Evolutionary conservation across 2,113 vertebrate species (phyloP), one percentile per base, ranked within the genome.

Genomic region (Actinemys pallida): DNA sequence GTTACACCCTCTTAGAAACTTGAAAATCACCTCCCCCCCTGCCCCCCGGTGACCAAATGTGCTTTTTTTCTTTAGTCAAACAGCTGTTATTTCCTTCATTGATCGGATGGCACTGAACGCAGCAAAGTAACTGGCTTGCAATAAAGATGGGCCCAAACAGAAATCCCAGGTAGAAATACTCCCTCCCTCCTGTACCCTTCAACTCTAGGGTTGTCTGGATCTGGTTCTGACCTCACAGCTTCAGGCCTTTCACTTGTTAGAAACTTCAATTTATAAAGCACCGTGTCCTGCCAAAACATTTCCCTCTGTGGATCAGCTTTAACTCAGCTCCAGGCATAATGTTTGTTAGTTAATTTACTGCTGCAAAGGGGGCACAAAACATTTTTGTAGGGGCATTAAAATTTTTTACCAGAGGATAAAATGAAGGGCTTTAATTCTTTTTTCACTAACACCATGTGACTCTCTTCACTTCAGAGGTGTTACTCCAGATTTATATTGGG

Each of bases 341-440:
- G 27, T 83, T 91, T 93, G 89, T 42, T 85, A 75, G 84, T 94
- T 81, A 91, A 69, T 75, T 72, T 72, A 88, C 81, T 72, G 65
- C 54, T 81, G 53, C 89, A 75, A 92, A 84, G 84, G 84, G 81
- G 92, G 87, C 90, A 85, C 5, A 1, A 91, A 69, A 52, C 79
- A 56, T 81, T 97, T 91, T 88, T 91, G 86, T 47, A 45, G 25
- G 57, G 45, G 79, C 88, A 62, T 3, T 62, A 3, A 2, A 83
- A 84, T 82, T 92, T 93, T 87, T 62, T 80, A 78, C 90, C 92
- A 35, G 1, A 59, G 86, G 88, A 76, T 89, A 86, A 83, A 86
- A 35, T 79, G 12, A 27, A 85, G 87, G 90, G 54, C 84, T 83
- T 92, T 83, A 93, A 92, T 96, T 95, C 89, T 83, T 72, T 93